A percentile compares a stretch with the other conserved stretches of the same genome.
phyloP scores from a whole-genome alignment of 1,140 invertebrate genomes.

The Odontomachus brunneus region DNA sequence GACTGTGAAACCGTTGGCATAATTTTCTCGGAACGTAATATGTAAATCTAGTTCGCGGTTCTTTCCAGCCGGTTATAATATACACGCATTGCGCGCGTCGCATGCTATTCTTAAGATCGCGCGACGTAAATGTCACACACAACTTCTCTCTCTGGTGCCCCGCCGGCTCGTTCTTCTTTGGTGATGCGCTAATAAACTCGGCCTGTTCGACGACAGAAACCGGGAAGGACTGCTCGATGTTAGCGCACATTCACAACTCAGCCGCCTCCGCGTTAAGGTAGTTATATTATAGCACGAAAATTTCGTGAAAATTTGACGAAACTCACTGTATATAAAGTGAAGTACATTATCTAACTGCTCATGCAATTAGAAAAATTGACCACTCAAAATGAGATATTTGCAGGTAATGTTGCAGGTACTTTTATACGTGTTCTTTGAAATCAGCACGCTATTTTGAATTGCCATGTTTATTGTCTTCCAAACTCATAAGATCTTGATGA shows the following conservation, averaged over 20 bases:
- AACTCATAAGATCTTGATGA: too few relatives aligned
- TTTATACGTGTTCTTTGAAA: too few relatives aligned
- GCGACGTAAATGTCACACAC: conserved; percentile 49
- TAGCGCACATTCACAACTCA: conserved; percentile 28
- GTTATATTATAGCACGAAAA: too few relatives aligned
- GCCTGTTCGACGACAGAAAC: conserved; percentile 5
- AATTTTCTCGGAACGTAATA: conserved; percentile 36
- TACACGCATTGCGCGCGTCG: conserved; percentile 24
- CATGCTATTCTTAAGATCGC: conserved; percentile 50
- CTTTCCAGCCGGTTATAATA: conserved; percentile 40
- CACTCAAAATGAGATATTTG: too few relatives aligned
- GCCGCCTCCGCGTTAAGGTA: conserved; percentile 42
- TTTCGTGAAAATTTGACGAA: too few relatives aligned
- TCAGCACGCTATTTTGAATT: too few relatives aligned
- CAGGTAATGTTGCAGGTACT: too few relatives aligned
- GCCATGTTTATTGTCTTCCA: too few relatives aligned
- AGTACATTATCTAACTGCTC: too few relatives aligned
- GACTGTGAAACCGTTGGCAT: conserved; percentile 1
- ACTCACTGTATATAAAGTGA: too few relatives aligned
- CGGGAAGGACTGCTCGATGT: conserved; percentile 23
- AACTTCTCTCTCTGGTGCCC: conserved; percentile 11
- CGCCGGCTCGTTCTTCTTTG: conserved; percentile 43
- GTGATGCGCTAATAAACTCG: conserved; percentile 43
- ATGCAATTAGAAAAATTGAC: too few relatives aligned
- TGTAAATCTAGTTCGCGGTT: conserved; percentile 29